Conservation (phyloP, 2,113 vertebrate species). For the Xiphorhynchus elegans region DNA sequence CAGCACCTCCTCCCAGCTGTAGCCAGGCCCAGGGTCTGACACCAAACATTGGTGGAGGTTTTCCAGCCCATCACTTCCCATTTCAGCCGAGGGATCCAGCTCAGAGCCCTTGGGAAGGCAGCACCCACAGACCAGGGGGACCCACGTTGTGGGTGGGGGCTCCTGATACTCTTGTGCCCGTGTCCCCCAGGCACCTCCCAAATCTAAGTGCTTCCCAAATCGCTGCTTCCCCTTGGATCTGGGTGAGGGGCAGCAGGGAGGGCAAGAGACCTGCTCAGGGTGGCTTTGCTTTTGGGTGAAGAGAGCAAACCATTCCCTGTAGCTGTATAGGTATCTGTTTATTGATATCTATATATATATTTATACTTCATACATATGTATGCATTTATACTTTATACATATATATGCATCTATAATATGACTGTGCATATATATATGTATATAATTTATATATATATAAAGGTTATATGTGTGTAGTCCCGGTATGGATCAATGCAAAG, state of each 20-base stretch:
- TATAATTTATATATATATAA: not conserved
- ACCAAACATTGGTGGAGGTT: rapidly evolving
- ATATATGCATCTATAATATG: not conserved
- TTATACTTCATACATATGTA: not conserved
- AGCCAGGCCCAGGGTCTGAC: not conserved
- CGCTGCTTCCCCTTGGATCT: rapidly evolving
- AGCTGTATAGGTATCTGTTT: not conserved
- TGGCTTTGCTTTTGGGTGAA: not conserved
- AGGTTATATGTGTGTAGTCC: not conserved
- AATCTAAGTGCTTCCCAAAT: not conserved
- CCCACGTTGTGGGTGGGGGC: rapidly evolving
- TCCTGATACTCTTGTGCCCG: rapidly evolving
- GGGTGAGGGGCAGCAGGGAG: not conserved
- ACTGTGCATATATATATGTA: not conserved
- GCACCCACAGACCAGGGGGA: not conserved
- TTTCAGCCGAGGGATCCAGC: not conserved
- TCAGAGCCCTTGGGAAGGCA: not conserved
- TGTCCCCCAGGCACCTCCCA: not conserved
- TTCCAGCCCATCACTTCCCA: not conserved
- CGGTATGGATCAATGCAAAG: not conserved
- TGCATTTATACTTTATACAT: not conserved
- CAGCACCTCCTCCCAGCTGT: rapidly evolving
- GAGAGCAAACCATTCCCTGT: not conserved
- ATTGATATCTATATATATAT: not conserved
- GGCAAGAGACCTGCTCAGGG: not conserved